Base-by-base conservation (phyloP, 1,140 invertebrate genomes). In the Drosophila jambulina region DNA sequence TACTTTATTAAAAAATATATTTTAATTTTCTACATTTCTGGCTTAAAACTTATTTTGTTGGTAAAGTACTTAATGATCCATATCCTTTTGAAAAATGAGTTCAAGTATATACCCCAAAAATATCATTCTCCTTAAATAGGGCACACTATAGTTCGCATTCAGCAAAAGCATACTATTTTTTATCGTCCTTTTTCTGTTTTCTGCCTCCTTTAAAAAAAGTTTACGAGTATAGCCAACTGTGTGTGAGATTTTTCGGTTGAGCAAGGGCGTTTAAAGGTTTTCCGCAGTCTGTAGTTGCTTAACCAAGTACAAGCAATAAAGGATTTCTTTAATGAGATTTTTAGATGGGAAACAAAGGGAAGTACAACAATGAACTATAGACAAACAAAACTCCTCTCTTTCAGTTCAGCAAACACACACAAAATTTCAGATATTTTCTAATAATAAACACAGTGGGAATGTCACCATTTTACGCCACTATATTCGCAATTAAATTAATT, bases 231-330 rank as follows among this genome's bases (percentile, higher is more conserved):
- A 36, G 45, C 19, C 38, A 59, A 58, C 53, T 42, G 40, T 27
- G 21, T 58, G 21, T 29, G 42, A n/a, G 12, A 49, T 57, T 43
- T 38, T 43, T 38, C 23, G 29, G 29, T 62, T 62, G 70, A 17
- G 32, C 15, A 17, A 45, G 64, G 78, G 82, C 69, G 78, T 67
- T 45, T 27, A 21, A 43, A 46, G 65, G 54, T 58, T 54, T 59
- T 19, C 65, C 49, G 5, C 63, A 53, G 51, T 13, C 64, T 63
- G 36, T 34, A 58, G 63, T 53, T 59, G 42, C 42, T 25, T 46
- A 65, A 65, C 62, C 78, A 65, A 63, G 82, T 54, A 81, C 78
- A 81, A 42, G 72, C 74, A 85, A 84, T 74, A 85, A 81, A 58
- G 49, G 46, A 19, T 38, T 42, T 32, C 40, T 75, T 63, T 83